Evolutionary conservation across 2,888 invertebrate species (phyloP).

Genomic region (Papilio elwesi): DNA sequence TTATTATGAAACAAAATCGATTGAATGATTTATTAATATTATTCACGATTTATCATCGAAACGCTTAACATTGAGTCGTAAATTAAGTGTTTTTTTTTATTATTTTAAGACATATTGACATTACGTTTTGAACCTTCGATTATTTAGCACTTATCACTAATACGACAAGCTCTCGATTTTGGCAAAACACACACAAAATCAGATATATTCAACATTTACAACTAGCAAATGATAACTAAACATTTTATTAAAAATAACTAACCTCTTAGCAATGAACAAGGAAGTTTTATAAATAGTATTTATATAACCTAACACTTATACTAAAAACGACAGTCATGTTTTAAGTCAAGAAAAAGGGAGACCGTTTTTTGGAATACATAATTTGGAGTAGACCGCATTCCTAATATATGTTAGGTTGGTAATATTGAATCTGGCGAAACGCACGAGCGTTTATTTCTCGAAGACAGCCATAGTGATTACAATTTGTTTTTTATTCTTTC

Average conservation of each 20-base stretch:
- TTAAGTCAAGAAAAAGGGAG: background rate
- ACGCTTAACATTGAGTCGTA: slow-evolving; percentile 65
- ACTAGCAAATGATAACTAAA: slow-evolving; percentile 23
- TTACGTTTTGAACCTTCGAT: slow-evolving; percentile 77
- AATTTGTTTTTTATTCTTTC: no score
- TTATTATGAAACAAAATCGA: background rate
- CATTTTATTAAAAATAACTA: slow-evolving; percentile 20
- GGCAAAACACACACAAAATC: slow-evolving; percentile 46
- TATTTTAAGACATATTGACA: slow-evolving; percentile 73
- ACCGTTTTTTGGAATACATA: background rate
- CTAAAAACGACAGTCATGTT: slow-evolving; percentile 5
- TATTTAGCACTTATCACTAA: slow-evolving; percentile 64
- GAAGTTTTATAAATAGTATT: slow-evolving; percentile 12
- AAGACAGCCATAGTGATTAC: no score
- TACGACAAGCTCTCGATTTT: slow-evolving; percentile 77
- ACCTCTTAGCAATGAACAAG: slow-evolving; percentile 18
- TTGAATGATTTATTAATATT: slow-evolving; percentile 29
- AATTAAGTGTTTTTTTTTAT: slow-evolving; percentile 52
- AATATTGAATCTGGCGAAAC: no score
- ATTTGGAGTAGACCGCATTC: no score
- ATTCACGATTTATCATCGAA: slow-evolving; percentile 50
- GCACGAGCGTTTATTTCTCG: no score
- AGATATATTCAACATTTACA: slow-evolving; percentile 16
- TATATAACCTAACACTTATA: slow-evolving; percentile 8
- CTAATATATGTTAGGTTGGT: no score